Evolutionary conservation across 37 sponge, comb jelly and placozoan species (phyloP).

Genomic region (Beroe ovata): DNA sequence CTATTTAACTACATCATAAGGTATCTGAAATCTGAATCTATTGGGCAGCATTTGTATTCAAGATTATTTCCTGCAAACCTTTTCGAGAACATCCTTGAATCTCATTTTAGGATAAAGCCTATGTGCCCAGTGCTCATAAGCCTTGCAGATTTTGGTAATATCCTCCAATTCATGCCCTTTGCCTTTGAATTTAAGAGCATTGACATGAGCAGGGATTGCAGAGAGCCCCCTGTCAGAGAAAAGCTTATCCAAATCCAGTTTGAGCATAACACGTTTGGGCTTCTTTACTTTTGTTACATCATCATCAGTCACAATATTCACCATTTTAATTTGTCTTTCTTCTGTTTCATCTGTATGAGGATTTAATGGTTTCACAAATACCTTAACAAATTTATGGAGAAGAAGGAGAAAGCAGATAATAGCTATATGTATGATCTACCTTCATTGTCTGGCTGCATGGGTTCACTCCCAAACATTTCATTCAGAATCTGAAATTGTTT

Average conservation of each 20-base stretch:
- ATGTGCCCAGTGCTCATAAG: constrained; percentile 65
- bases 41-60: too few relatives aligned
- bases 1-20: too few relatives aligned
- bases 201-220: constrained; percentile 40
- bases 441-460: neutral
- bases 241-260: constrained; percentile 41
- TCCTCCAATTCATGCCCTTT: constrained; percentile 63
- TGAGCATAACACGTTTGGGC: constrained; percentile 47
- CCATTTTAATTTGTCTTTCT: constrained; percentile 19
- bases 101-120: constrained; percentile 57
- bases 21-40: too few relatives aligned
- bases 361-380: too few relatives aligned
- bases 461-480: constrained; percentile 22
- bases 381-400: too few relatives aligned
- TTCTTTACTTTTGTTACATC: constrained; percentile 31
- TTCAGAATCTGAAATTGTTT: constrained; percentile 19
- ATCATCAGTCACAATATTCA: neutral
- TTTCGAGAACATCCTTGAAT: constrained; percentile 46
- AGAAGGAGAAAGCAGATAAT: too few relatives aligned
- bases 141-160: constrained; percentile 49
- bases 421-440: too few relatives aligned
- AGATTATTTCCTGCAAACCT: too few relatives aligned
- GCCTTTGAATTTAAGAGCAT: constrained; percentile 15
- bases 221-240: constrained; percentile 62
- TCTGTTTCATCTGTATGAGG: constrained; percentile 24